Conservation (phyloP, 1,140 invertebrate genomes). For the Frieseomelitta varia region DNA sequence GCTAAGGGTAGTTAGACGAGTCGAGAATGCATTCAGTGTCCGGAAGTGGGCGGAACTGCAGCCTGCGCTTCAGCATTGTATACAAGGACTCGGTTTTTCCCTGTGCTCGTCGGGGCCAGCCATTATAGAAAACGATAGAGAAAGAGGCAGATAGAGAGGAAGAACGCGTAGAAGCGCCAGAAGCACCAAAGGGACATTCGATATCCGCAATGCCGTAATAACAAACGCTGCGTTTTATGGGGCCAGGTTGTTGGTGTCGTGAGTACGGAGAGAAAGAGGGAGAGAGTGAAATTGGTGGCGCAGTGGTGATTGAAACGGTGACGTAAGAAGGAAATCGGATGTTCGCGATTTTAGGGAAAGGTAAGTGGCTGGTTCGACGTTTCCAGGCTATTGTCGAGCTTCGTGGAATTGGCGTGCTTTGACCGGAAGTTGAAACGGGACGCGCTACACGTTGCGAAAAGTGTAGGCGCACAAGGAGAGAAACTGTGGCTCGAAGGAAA, state of each 20-base stretch:
- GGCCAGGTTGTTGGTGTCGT: constrained; percentile 24
- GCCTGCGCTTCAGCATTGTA: constrained; percentile 73
- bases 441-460: neutral
- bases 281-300: constrained; percentile 10
- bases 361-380: constrained; percentile 30
- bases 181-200: constrained; percentile 73
- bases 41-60: constrained; percentile 77
- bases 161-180: constrained; percentile 31
- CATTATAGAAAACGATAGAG: constrained; percentile 56
- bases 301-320: constrained; percentile 19
- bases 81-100: constrained; percentile 71
- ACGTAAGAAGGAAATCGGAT: constrained; percentile 61
- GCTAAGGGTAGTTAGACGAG: constrained; percentile 72
- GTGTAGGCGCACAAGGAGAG: neutral
- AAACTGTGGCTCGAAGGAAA: neutral
- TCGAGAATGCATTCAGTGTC: constrained; percentile 73
- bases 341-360: constrained; percentile 33
- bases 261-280: constrained; percentile 7
- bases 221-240: constrained; percentile 56
- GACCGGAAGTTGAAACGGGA: constrained; percentile 24
- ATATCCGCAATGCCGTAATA: constrained; percentile 76
- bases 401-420: constrained; percentile 13
- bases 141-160: constrained; percentile 15
- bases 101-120: constrained; percentile 38
- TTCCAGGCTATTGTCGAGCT: neutral